phyloP scores from a whole-genome alignment of 2,888 invertebrate species.

The Ecdyonurus torrentis region DNA sequence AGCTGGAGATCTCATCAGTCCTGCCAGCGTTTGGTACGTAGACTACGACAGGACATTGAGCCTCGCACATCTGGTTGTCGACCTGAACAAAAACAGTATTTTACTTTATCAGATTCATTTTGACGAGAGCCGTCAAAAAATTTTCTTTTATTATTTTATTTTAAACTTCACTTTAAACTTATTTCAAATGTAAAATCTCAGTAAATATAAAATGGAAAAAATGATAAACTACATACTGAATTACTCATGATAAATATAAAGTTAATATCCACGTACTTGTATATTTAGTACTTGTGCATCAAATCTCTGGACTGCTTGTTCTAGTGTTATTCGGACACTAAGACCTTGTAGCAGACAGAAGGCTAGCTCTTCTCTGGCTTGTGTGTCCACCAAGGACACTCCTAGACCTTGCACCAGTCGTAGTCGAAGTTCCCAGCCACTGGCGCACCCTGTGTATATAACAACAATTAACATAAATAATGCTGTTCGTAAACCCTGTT shows the following conservation, averaged over 20 bases:
- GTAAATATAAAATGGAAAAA: neutral
- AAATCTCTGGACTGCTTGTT: neutral
- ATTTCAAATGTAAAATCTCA: neutral
- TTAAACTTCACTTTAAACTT: too few species aligned
- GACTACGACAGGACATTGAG: slow-evolving; percentile 69
- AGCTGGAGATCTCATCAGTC: slow-evolving; percentile 11
- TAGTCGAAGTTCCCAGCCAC: neutral
- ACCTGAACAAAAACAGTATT: too few species aligned
- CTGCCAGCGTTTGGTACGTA: slow-evolving; percentile 38
- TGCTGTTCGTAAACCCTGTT: too few species aligned
- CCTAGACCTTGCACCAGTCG: slow-evolving; percentile 38
- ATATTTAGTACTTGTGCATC: neutral
- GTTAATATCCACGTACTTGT: neutral
- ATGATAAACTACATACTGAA: neutral
- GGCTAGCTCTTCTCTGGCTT: slow-evolving; percentile 48
- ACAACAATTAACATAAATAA: neutral
- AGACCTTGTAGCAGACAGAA: slow-evolving; percentile 39
- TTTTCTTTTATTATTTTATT: too few species aligned
- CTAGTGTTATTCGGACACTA: neutral
- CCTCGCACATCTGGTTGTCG: slow-evolving; percentile 75
- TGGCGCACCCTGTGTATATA: neutral
- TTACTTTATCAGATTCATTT: too few species aligned
- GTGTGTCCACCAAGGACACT: slow-evolving; percentile 57
- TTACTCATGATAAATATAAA: too few species aligned
- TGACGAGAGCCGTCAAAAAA: too few species aligned